phyloP scores from a whole-genome alignment of 2,888 invertebrate genomes.

The Pseudococcus jackbeardsleyi region DNA sequence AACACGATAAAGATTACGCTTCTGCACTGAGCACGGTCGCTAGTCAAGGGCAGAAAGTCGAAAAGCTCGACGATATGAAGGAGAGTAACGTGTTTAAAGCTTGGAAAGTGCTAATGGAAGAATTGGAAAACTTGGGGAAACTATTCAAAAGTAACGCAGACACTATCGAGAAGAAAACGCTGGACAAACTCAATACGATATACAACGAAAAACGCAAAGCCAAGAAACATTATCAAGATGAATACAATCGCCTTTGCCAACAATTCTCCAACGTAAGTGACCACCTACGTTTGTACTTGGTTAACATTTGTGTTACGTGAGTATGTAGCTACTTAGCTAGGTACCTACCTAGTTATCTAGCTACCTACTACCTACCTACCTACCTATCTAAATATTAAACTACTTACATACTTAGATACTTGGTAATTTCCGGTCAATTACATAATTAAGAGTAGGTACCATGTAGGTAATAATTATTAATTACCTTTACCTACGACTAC shows the following conservation, averaged over 20 bases:
- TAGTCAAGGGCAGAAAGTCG: conserved; percentile 86
- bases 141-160: conserved; percentile 89
- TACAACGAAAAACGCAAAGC: conserved; percentile 90
- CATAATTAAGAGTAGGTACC: too few species aligned
- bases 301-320: too few species aligned
- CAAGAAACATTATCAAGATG: conserved; percentile 89
- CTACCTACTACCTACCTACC: too few species aligned
- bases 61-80: conserved; percentile 80
- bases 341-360: too few species aligned
- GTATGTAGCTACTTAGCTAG: too few species aligned
- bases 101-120: conserved; percentile 90
- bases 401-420: too few species aligned
- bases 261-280: conserved; percentile 83
- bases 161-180: conserved; percentile 83
- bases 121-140: conserved; percentile 87
- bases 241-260: conserved; percentile 85
- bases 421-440: too few species aligned
- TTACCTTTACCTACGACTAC: too few species aligned
- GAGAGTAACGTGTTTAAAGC: conserved; percentile 75
- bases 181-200: conserved; percentile 84
- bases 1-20: conserved; percentile 93
- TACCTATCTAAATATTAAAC: too few species aligned
- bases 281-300: too few species aligned
- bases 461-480: too few species aligned
- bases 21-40: conserved; percentile 85